Evolutionary conservation across 1,140 invertebrate genomes (phyloP), one percentile per base, ranked within the genome.

Genomic region (Sinella curviseta): DNA sequence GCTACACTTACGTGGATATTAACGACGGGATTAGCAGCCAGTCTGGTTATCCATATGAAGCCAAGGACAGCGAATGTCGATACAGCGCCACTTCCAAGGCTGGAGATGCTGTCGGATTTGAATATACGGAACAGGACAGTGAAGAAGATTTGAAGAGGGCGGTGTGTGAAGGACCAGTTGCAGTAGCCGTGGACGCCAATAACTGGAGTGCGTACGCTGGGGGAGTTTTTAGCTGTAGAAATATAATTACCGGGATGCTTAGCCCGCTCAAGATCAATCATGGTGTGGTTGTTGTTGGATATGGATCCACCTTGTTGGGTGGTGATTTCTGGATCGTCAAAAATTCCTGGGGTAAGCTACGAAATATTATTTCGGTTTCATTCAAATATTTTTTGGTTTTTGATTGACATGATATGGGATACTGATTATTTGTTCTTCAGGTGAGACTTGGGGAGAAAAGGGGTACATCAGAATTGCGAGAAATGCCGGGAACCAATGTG

Each of bases 391-490:
- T 48, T 48, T 20, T 8, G 20, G n/a, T n/a, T n/a, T 48, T 20
- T 12, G 39, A 48, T 48, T 48, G 39, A 12, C 39, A 48, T 48
- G 8, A 48, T 12, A 48, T 12, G 8, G 20, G 39, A 12, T 20
- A 48, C 8, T 20, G n/a, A 48, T 48, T 48, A 12, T 20, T 20
- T 48, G 20, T 24, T 8, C n/a, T 67, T 8, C n/a, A 30, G 60
- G 60, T 26, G 8, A 8, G 20, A 8, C n/a, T 8, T 74, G 70
- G 70, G 70, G 70, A 33, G 70, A 74, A 30, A 74, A 31, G 4
- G 70, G 70, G 1, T 74, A 74, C 70, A 74, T 74, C 34, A 16
- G 70, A 3, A 74, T 74, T 33, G 70, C 34, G 8, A 8, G 70
- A 28, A 74, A 74, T 24, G 24, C 26, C 1, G 31, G 31, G 12